phyloP scores from a whole-genome alignment of 2,888 invertebrate genomes.

The Nesidiocoris tenuis region DNA sequence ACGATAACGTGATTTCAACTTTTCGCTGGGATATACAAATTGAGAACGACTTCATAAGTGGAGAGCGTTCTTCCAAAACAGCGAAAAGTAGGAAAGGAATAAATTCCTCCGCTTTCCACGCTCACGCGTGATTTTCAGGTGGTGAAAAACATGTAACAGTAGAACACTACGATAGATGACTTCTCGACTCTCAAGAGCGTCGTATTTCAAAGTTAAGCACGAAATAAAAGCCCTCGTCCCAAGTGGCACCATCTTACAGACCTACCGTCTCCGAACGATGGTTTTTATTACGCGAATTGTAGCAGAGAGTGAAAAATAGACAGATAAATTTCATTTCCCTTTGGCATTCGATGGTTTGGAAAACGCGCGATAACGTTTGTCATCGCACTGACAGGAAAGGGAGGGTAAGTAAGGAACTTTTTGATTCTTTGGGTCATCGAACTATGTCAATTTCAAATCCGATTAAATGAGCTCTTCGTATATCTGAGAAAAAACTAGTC shows the following conservation, averaged over 20 bases:
- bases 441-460: not conserved
- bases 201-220: not conserved
- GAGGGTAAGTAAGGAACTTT: conserved; percentile 4
- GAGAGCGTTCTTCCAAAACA: too few relatives aligned
- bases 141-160: too few relatives aligned
- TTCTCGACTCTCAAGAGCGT: not conserved
- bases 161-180: not conserved
- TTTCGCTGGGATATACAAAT: too few relatives aligned
- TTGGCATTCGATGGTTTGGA: conserved; percentile 3
- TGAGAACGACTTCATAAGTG: too few relatives aligned
- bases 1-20: too few relatives aligned
- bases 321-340: not conserved
- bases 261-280: not conserved
- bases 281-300: not conserved
- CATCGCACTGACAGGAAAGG: not conserved
- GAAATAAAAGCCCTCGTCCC: not conserved
- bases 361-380: conserved; percentile 3
- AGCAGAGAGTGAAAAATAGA: not conserved
- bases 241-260: not conserved
- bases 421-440: not conserved
- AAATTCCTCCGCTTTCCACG: too few relatives aligned
- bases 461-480: conserved; percentile 15
- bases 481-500: conserved; percentile 2
- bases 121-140: not conserved
- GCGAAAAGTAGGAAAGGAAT: too few relatives aligned